These are phyloP conservation scores for Rhynchotus rufescens DNA, from an alignment of 2,797 vertebrate genomes.

Conservation along the genomic window DNA sequence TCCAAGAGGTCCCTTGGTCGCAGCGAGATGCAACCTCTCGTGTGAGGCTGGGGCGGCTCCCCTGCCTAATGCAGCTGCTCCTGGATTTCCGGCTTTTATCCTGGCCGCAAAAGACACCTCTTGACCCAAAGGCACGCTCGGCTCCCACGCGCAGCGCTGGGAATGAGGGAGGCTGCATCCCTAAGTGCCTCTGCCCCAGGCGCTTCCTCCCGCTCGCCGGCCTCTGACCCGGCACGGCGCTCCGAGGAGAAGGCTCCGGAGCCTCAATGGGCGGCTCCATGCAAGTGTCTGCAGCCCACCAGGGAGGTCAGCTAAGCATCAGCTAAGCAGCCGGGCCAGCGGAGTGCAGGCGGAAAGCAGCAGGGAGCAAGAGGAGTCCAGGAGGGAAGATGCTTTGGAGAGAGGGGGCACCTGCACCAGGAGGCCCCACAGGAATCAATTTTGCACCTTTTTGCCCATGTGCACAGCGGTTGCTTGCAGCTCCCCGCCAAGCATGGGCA, in stretches of 20 bases:
- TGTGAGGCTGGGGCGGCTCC: neutral
- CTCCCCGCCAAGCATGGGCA: neutral
- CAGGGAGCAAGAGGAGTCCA: constrained; percentile 1
- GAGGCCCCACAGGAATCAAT: neutral
- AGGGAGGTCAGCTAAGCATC: neutral
- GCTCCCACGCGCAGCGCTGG: constrained; percentile 15
- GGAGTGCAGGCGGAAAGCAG: constrained; percentile 22
- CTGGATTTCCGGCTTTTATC: constrained; percentile 39
- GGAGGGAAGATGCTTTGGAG: fast-evolving
- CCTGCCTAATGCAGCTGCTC: neutral
- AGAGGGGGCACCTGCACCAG: neutral
- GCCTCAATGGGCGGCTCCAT: constrained; percentile 57
- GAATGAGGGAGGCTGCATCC: constrained; percentile 52
- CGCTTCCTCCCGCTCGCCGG: constrained; percentile 56
- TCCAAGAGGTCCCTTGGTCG: constrained; percentile 1
- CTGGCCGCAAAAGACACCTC: constrained; percentile 53
- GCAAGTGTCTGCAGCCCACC: constrained; percentile 37
- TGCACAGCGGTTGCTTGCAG: fast-evolving
- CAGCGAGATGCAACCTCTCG: neutral
- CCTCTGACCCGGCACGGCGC: constrained; percentile 68
- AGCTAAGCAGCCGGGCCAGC: constrained; percentile 15
- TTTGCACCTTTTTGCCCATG: fast-evolving
- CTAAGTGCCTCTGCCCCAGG: constrained; percentile 63
- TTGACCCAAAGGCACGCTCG: constrained; percentile 63
- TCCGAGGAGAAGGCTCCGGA: constrained; percentile 56